phyloP scores from a whole-genome alignment of 2,888 invertebrate genomes.

The Stenotaenia linearis region DNA sequence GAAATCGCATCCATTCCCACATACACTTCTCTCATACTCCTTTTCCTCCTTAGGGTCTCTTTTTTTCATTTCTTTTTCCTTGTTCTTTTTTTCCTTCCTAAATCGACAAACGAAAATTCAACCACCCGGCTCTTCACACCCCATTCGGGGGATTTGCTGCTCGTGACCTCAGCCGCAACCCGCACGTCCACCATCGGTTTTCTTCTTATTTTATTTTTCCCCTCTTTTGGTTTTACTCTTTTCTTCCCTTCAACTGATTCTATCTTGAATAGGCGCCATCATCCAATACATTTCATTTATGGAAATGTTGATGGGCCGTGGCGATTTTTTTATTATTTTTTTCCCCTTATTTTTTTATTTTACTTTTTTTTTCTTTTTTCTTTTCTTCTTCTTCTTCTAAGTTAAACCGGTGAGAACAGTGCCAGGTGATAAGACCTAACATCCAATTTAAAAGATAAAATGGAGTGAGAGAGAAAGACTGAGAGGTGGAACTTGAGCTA shows the following conservation, averaged over 20 bases:
- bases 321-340: neutral
- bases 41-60: neutral
- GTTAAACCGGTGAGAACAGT: neutral
- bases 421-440: slow-evolving; percentile 6
- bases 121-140: neutral
- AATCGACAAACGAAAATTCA: neutral
- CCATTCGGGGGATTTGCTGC: neutral
- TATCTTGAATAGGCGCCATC: neutral
- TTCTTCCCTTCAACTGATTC: neutral
- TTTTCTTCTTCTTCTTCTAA: neutral
- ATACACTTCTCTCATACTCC: neutral
- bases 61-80: slow-evolving; percentile 15
- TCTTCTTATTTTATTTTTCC: neutral
- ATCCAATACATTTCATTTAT: slow-evolving; percentile 4
- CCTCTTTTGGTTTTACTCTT: neutral
- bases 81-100: neutral
- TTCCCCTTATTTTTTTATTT: neutral
- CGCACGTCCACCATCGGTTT: slow-evolving; percentile 1
- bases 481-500: neutral
- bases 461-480: neutral
- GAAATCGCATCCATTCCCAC: neutral
- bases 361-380: neutral
- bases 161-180: neutral
- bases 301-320: neutral
- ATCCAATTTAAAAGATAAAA: slow-evolving; percentile 14